A percentile compares a stretch with the other conserved stretches of the same genome.
These are phyloP conservation scores for Ericerus pela DNA, from an alignment of 1,140 invertebrate species.

Conservation along the genomic window DNA sequence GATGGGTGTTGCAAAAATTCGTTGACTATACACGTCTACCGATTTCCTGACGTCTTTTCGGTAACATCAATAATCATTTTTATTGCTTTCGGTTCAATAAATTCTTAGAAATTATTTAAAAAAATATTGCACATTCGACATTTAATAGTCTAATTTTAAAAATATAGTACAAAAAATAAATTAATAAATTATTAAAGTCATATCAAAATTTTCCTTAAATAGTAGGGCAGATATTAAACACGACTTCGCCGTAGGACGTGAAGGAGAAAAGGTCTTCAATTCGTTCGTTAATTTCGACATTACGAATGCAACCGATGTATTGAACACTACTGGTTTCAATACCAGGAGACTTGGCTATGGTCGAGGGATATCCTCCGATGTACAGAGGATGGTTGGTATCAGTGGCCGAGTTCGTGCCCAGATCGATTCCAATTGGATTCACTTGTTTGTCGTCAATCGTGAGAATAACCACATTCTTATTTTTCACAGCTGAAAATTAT, in stretches of 20 bases:
- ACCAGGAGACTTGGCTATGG: slow-evolving; percentile 27
- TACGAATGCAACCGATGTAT: slow-evolving; percentile 69
- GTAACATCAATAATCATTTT: too few species aligned
- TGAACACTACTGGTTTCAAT: slow-evolving; percentile 21
- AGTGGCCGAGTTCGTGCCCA: slow-evolving; percentile 36
- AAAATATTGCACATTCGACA: too few species aligned
- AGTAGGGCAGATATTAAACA: slow-evolving; percentile 14
- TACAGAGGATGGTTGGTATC: slow-evolving; percentile 67
- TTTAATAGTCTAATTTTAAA: too few species aligned
- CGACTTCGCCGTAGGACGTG: slow-evolving; percentile 8
- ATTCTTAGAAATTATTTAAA: too few species aligned
- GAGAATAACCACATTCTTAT: slow-evolving; percentile 64
- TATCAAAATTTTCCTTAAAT: too few species aligned
- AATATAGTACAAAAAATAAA: too few species aligned
- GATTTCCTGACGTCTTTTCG: too few species aligned
- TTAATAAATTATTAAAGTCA: too few species aligned
- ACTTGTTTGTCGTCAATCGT: slow-evolving; percentile 56
- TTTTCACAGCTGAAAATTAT: slow-evolving; percentile 55
- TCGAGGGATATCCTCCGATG: slow-evolving; percentile 63
- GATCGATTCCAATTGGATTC: not conserved
- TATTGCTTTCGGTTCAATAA: too few species aligned
- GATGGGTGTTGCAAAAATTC: too few species aligned
- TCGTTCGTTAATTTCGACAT: slow-evolving; percentile 43
- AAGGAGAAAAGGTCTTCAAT: not conserved
- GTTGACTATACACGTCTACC: too few species aligned